A percentile compares a stretch with the other conserved stretches of the same genome.
These are phyloP conservation scores for Corydoras sp. DNA, from an alignment of 2,113 vertebrate species.

Conservation along the genomic window DNA sequence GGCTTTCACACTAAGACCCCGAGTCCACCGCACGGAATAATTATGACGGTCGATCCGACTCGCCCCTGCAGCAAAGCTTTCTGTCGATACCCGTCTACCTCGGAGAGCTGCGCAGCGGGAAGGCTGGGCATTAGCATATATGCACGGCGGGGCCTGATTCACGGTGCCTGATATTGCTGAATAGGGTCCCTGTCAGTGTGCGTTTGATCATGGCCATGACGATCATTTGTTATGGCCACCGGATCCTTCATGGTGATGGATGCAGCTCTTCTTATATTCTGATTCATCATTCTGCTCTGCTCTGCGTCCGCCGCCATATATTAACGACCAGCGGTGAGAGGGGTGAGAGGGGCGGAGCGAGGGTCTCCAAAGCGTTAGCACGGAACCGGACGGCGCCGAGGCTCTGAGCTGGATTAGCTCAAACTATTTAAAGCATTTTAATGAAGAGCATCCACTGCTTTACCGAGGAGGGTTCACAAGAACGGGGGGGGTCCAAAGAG, in stretches of 20 bases:
- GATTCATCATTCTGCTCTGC: conserved; percentile 54
- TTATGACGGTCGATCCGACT: conserved; percentile 38
- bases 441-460: background rate
- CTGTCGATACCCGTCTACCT: conserved; percentile 34
- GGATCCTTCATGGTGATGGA: conserved; percentile 57
- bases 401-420: background rate
- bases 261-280: conserved; percentile 55
- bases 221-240: conserved; percentile 55
- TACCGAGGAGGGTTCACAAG: too few species aligned
- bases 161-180: conserved; percentile 41
- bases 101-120: conserved; percentile 27
- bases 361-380: conserved; percentile 4
- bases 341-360: conserved; percentile 14
- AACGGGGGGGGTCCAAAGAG: too few species aligned
- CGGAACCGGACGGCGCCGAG: background rate
- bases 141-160: conserved; percentile 25
- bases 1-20: conserved; percentile 13
- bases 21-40: conserved; percentile 25
- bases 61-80: conserved; percentile 30
- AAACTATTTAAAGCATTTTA: background rate
- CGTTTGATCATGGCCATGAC: conserved; percentile 52
- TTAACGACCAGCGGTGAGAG: conserved; percentile 44
- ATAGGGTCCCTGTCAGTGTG: conserved; percentile 51
- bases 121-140: conserved; percentile 45
- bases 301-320: conserved; percentile 59